Percentiles rank a stretch among this genome's conserved stretches.
phyloP scores from a whole-genome alignment of 2,797 vertebrate species.

The Poecilia gillii region DNA sequence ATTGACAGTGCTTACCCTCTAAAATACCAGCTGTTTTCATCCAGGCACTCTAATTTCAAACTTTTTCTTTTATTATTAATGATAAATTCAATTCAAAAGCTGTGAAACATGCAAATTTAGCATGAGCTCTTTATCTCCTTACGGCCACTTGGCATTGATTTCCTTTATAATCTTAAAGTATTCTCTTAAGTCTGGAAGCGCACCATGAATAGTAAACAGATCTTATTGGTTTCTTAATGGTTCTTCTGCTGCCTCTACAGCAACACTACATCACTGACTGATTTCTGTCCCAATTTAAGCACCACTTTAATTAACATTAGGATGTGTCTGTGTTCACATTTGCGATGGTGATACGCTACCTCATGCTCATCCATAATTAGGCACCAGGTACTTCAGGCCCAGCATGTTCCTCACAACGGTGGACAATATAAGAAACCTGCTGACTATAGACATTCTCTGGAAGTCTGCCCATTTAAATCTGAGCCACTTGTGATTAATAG shows the following conservation, averaged over 20 bases:
- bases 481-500: conserved; percentile 36
- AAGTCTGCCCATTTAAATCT: conserved; percentile 31
- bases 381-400: conserved; percentile 25
- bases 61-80: neutral
- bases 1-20: neutral
- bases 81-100: neutral
- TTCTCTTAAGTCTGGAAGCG: conserved; percentile 8
- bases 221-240: conserved; percentile 12
- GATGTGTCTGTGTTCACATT: conserved; percentile 5
- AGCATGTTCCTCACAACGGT: conserved; percentile 10
- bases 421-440: conserved; percentile 47
- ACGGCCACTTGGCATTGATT: neutral
- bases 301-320: neutral
- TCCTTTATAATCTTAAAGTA: neutral
- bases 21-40: neutral
- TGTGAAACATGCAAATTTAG: neutral
- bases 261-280: conserved; percentile 5
- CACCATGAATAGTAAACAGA: conserved; percentile 11
- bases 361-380: conserved; percentile 35
- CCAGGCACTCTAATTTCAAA: neutral
- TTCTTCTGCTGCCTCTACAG: neutral
- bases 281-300: conserved; percentile 24
- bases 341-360: neutral
- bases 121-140: neutral
- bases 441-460: conserved; percentile 39